Conservation (phyloP, 2,113 vertebrate species). For the Ascaphus truei region DNA sequence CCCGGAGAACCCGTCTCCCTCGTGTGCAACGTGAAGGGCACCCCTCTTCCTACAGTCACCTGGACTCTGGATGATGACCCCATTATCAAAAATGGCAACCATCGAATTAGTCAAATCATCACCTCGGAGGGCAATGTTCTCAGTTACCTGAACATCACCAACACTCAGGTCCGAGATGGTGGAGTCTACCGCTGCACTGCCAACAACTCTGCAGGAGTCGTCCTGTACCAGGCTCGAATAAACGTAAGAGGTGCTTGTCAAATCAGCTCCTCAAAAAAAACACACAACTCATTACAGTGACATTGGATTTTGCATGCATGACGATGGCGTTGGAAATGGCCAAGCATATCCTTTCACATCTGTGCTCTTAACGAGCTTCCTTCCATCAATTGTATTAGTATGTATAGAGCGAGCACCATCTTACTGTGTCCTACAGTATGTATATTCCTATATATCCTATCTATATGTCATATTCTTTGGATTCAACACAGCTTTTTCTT, state of each 20-base stretch:
- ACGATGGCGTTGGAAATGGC: constrained; percentile 48
- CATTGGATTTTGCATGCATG: constrained; percentile 52
- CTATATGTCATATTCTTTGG: no score
- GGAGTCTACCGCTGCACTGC: constrained; percentile 95
- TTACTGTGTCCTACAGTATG: no score
- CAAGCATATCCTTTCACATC: not conserved
- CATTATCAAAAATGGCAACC: constrained; percentile 85
- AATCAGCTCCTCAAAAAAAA: constrained; percentile 96
- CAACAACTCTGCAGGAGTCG: constrained; percentile 96
- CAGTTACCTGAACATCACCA: constrained; percentile 96
- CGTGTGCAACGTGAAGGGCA: constrained; percentile 93
- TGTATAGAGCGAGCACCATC: no score
- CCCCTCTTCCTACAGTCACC: constrained; percentile 83
- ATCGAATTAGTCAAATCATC: constrained; percentile 90
- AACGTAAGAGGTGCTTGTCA: constrained; percentile 99
- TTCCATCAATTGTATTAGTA: no score
- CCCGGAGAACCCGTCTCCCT: constrained; percentile 90
- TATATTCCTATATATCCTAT: no score
- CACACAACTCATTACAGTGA: constrained; percentile 63
- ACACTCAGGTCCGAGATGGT: constrained; percentile 90
- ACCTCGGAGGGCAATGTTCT: constrained; percentile 88
- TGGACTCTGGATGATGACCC: constrained; percentile 94
- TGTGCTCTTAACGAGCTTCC: constrained; percentile 14
- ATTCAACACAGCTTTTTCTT: no score
- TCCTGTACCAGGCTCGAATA: constrained; percentile 99